phyloP scores from a whole-genome alignment of 2,797 vertebrate species.

The Sebastes trivittatus region DNA sequence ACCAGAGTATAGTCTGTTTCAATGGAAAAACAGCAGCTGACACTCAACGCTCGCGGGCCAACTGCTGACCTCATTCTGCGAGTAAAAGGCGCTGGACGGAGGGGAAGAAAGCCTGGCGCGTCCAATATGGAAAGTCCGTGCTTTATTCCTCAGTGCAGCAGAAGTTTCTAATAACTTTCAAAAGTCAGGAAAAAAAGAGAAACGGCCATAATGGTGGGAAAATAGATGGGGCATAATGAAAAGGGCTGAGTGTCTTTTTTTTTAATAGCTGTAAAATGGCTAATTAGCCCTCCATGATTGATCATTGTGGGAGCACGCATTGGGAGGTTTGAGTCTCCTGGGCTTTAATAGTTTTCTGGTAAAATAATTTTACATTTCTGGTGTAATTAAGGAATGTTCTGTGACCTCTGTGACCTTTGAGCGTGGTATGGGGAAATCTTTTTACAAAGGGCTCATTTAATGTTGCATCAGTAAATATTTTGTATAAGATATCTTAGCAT shows the following conservation, averaged over 20 bases:
- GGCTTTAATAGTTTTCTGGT: slow-evolving; percentile 67
- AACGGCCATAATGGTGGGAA: slow-evolving; percentile 47
- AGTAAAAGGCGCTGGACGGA: slow-evolving; percentile 32
- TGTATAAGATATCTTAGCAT: neutral
- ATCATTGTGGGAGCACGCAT: slow-evolving; percentile 57
- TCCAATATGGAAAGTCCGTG: slow-evolving; percentile 37
- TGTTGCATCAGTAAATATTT: slow-evolving; percentile 14
- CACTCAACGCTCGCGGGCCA: slow-evolving; percentile 67
- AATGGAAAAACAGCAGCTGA: slow-evolving; percentile 81
- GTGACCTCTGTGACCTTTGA: slow-evolving; percentile 53
- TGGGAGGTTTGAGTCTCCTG: slow-evolving; percentile 66
- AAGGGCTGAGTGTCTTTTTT: slow-evolving; percentile 65
- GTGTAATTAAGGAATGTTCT: slow-evolving; percentile 60
- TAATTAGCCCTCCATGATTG: slow-evolving; percentile 75
- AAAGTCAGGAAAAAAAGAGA: slow-evolving; percentile 39
- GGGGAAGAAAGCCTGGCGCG: slow-evolving; percentile 15
- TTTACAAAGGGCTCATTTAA: slow-evolving; percentile 21
- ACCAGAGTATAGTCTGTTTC: slow-evolving; percentile 67
- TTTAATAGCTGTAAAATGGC: slow-evolving; percentile 72
- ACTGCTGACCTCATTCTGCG: slow-evolving; percentile 72
- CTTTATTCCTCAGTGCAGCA: slow-evolving; percentile 34
- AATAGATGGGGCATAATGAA: slow-evolving; percentile 68
- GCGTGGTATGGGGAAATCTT: slow-evolving; percentile 17
- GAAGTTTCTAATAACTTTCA: slow-evolving; percentile 64
- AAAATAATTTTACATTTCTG: slow-evolving; percentile 75